Percentiles rank a stretch among this genome's conserved stretches.
phyloP scores from a whole-genome alignment of 2,113 vertebrate species.

The Tauraco erythrolophus region DNA sequence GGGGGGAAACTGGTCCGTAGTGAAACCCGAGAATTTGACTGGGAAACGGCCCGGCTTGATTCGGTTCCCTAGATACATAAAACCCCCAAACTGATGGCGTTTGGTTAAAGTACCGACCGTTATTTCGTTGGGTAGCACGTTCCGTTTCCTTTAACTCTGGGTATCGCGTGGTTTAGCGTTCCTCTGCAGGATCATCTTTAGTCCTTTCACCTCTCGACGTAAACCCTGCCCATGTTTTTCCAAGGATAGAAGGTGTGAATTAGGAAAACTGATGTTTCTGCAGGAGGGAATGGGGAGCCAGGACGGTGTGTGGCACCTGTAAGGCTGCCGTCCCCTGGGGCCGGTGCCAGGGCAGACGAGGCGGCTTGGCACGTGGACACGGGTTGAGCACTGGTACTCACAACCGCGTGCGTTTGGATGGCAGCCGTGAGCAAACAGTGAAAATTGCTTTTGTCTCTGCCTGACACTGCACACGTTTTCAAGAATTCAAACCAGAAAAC shows the following conservation, averaged over 20 bases:
- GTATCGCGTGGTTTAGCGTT: not conserved
- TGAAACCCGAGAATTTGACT: not conserved
- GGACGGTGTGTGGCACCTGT: not conserved
- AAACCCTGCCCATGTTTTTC: not conserved
- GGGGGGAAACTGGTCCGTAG: not conserved
- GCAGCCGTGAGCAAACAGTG: rapidly evolving
- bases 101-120: not conserved
- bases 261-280: not conserved
- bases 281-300: not conserved
- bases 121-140: rapidly evolving
- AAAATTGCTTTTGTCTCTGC: too few relatives aligned
- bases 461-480: rapidly evolving
- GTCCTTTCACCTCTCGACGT: not conserved
- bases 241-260: not conserved
- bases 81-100: not conserved
- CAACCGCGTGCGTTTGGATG: rapidly evolving
- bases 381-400: rapidly evolving
- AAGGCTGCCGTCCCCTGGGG: rapidly evolving
- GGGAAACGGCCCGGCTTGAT: not conserved
- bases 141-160: not conserved
- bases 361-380: rapidly evolving
- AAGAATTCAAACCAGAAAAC: too few relatives aligned
- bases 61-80: too few relatives aligned
- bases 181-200: not conserved
- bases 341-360: rapidly evolving